A percentile compares a stretch with the other conserved stretches of the same genome.
These are phyloP conservation scores for Ceyx erithaca DNA, from an alignment of 2,797 vertebrate species.

Conservation along the genomic window DNA sequence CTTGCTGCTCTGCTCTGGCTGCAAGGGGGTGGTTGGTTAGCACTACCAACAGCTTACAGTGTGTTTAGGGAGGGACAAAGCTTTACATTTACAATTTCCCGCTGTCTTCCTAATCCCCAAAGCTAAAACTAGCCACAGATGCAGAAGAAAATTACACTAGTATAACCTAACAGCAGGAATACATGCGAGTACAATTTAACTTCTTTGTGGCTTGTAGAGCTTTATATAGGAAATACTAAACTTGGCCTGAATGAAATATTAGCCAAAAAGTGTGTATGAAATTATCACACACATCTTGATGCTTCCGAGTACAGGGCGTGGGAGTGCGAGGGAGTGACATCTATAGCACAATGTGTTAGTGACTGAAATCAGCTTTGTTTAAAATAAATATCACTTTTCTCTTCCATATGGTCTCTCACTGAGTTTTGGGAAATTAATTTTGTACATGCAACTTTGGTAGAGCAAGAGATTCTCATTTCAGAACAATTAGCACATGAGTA, in stretches of 20 bases:
- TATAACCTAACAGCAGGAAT: neutral
- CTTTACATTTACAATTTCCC: neutral
- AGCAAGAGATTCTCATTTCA: neutral
- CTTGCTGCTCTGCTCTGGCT: neutral
- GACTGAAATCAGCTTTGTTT: neutral
- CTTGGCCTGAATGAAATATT: neutral
- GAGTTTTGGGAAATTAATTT: neutral
- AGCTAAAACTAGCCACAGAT: neutral
- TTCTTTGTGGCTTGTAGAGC: neutral
- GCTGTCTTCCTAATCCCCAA: neutral
- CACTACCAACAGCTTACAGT: neutral
- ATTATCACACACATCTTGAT: neutral
- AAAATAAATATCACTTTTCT: slow-evolving; percentile 9
- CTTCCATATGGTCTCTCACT: neutral
- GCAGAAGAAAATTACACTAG: neutral
- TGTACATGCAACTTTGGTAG: neutral
- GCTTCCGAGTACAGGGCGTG: neutral
- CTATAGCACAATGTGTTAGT: neutral
- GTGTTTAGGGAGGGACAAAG: neutral
- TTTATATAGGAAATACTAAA: neutral
- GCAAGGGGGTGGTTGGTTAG: neutral
- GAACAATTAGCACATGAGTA: neutral
- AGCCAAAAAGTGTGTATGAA: neutral
- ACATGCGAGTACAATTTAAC: neutral
- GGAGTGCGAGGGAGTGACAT: neutral